phyloP scores from a whole-genome alignment of 2,797 vertebrate species.

The Chromobotia macracanthus region DNA sequence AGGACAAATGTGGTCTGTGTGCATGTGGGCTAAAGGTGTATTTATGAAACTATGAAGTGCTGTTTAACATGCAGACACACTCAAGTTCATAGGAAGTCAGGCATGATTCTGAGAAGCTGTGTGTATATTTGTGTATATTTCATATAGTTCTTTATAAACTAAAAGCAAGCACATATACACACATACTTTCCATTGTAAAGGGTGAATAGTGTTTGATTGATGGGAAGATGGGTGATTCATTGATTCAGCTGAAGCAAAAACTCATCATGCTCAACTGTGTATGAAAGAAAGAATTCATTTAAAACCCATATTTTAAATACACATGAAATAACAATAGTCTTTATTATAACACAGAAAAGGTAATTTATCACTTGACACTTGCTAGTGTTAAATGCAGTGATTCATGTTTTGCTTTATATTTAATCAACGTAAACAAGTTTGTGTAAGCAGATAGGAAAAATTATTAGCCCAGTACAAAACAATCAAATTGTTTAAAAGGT shows the following conservation, averaged over 20 bases:
- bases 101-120: neutral
- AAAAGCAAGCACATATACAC: too few species aligned
- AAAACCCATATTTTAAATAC: neutral
- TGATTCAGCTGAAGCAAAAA: neutral
- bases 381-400: neutral
- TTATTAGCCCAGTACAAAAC: too few species aligned
- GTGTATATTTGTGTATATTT: neutral
- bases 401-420: too few species aligned
- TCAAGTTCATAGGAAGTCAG: neutral
- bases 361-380: neutral
- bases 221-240: neutral
- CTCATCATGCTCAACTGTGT: neutral
- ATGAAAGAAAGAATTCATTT: neutral
- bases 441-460: too few species aligned
- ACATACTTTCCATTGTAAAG: neutral
- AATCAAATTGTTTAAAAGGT: too few species aligned
- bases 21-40: constrained; percentile 35
- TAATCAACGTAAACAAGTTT: neutral
- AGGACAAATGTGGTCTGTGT: constrained; percentile 36
- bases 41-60: neutral
- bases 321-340: neutral
- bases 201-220: neutral
- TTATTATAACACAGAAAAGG: neutral
- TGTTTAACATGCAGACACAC: neutral
- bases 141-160: neutral